phyloP scores from a whole-genome alignment of 2,888 invertebrate genomes.

The Petrolisthes cinctipes region DNA sequence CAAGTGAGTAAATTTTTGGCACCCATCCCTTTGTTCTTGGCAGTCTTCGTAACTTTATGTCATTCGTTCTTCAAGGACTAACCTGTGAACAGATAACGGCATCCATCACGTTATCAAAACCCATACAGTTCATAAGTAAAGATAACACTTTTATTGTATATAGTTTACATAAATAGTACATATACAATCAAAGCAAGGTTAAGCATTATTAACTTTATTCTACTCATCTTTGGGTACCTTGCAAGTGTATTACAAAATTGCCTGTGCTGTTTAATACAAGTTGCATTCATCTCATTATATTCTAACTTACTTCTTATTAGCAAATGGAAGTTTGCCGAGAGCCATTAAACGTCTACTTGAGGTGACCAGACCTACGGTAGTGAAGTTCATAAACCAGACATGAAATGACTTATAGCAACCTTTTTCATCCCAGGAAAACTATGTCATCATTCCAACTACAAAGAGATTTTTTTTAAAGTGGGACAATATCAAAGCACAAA shows the following conservation, averaged over 20 bases:
- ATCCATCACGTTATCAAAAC: too few relatives aligned
- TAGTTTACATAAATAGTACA: conserved; percentile 59
- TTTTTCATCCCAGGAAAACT: neutral
- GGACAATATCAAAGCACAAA: neutral
- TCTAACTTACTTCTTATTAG: conserved; percentile 1
- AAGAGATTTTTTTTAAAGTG: neutral
- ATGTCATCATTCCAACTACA: neutral
- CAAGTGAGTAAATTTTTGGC: too few relatives aligned
- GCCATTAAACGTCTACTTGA: neutral
- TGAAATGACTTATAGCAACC: neutral
- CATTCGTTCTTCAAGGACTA: too few relatives aligned
- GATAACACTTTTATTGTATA: conserved; percentile 55
- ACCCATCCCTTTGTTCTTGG: too few relatives aligned
- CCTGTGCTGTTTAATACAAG: conserved; percentile 26
- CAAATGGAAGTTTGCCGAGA: conserved; percentile 3
- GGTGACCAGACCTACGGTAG: neutral
- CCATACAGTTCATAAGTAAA: conserved; percentile 31
- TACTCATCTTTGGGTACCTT: conserved; percentile 55
- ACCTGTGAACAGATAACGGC: too few relatives aligned
- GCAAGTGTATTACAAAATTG: conserved; percentile 42
- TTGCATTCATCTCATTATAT: neutral
- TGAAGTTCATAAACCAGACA: neutral
- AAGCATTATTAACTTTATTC: conserved; percentile 26
- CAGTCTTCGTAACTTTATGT: too few relatives aligned
- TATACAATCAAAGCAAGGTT: conserved; percentile 55